Evolutionary conservation across 1,140 invertebrate genomes (phyloP), one percentile per base, ranked within the genome.

Genomic region (Musca vetustissima): DNA sequence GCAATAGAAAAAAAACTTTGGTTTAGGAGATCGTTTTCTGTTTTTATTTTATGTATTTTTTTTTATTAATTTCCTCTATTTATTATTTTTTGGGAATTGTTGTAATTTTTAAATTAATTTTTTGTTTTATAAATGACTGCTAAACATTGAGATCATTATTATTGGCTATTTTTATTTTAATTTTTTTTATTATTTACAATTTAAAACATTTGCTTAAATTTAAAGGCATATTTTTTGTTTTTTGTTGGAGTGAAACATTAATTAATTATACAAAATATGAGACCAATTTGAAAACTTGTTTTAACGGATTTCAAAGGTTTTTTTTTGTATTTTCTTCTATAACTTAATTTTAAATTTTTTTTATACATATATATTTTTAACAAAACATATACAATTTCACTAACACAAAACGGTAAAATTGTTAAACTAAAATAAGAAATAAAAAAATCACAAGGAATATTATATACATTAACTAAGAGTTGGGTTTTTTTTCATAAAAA

Each of bases 261-360:
- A n/a, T n/a, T n/a, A 11, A 43, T 43, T 52, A 52, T 52, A 17
- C 17, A 61, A 61, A 36, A 36, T 13, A 61, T 61, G 57, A 61
- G 57, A 61, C 57, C 57, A 61, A 61, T 50, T 66, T 66, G 49
- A 50, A 66, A 66, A 66, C 49, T 66, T 66, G 25, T 48, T 50
- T 50, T 43, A 66, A 66, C 64, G 25, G 25, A 43, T 43, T 43
- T 43, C 36, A 53, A 22, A 53, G 19, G 24, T 53, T 53, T 53
- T 53, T 28, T 28, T 28, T 28, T 28, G 28, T 28, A 4, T 28
- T 28, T 28, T 28, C 8, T 28, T 22, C 7, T 15, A 13, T 24
- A 53, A 53, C 24, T 53, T 53, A 53, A 21, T 13, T 53, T 2
- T 53, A 53, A 8, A 28, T 4, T 43, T 8, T 9, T 43, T 8